These are phyloP conservation scores for Asobara japonica DNA, from an alignment of 1,140 invertebrate genomes.

Conservation along the genomic window DNA sequence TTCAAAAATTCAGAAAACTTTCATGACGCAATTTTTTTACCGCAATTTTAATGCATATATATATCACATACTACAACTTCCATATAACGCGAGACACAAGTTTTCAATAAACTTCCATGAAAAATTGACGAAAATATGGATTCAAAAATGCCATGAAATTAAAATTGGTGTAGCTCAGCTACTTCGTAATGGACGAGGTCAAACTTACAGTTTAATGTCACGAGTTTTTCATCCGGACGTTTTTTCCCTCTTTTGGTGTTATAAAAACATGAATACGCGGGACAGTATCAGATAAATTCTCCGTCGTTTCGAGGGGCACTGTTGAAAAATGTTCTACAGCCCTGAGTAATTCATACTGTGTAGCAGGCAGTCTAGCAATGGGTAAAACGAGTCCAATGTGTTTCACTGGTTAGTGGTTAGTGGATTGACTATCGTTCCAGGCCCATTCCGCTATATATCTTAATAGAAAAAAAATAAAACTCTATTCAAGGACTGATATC, in stretches of 20 bases:
- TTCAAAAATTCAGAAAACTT: too few species aligned
- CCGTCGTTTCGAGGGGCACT: neutral
- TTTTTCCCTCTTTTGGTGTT: neutral
- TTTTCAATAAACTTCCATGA: too few species aligned
- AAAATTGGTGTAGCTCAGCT: neutral
- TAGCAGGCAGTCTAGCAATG: neutral
- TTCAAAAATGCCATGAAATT: too few species aligned
- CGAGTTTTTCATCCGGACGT: neutral
- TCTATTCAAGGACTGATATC: too few species aligned
- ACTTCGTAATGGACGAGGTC: neutral
- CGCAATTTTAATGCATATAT: too few species aligned
- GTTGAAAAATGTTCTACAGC: neutral
- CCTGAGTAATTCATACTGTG: neutral
- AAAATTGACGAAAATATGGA: too few species aligned
- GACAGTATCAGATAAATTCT: slow-evolving; percentile 4
- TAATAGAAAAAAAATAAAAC: too few species aligned
- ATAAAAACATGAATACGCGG: slow-evolving; percentile 3
- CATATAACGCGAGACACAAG: too few species aligned
- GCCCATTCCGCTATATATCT: neutral
- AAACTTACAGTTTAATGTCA: neutral
- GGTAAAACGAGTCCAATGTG: neutral
- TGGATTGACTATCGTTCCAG: neutral
- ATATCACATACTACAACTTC: too few species aligned
- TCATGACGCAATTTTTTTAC: too few species aligned
- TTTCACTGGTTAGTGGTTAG: neutral